Percentiles rank a stretch among this genome's conserved stretches.
phyloP scores from a whole-genome alignment of 2,888 invertebrate species.

The Tricholauxania praeusta region DNA sequence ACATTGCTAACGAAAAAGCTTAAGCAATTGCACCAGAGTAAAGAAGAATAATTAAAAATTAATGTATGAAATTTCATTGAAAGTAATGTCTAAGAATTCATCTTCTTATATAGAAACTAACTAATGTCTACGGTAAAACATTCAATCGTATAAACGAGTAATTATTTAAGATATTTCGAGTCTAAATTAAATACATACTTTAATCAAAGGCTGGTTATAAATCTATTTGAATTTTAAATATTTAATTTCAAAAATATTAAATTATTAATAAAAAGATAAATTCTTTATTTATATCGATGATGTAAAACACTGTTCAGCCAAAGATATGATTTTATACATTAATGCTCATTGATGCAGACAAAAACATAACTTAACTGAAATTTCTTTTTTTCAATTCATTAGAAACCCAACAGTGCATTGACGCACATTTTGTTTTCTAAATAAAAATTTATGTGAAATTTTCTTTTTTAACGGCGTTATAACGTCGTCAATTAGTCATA shows the following conservation, averaged over 20 bases:
- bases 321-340: too few relatives aligned
- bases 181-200: too few relatives aligned
- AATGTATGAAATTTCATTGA: slow-evolving; percentile 24
- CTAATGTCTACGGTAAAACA: slow-evolving; percentile 19
- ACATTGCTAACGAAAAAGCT: slow-evolving; percentile 32
- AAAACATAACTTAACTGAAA: too few relatives aligned
- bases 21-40: slow-evolving; percentile 32
- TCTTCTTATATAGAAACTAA: neutral
- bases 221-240: neutral
- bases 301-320: too few relatives aligned
- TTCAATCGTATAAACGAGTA: slow-evolving; percentile 28
- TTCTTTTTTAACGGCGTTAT: too few relatives aligned
- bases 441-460: too few relatives aligned
- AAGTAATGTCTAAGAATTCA: slow-evolving; percentile 32
- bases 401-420: too few relatives aligned
- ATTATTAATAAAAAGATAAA: slow-evolving; percentile 12
- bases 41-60: neutral
- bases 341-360: too few relatives aligned
- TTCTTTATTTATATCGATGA: neutral
- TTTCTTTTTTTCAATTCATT: too few relatives aligned
- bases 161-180: neutral
- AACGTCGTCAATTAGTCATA: too few relatives aligned
- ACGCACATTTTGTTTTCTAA: too few relatives aligned
- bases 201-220: neutral
- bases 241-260: neutral